These are phyloP conservation scores for Drosophila littoralis DNA, from an alignment of 1,140 invertebrate species.

Conservation along the genomic window DNA sequence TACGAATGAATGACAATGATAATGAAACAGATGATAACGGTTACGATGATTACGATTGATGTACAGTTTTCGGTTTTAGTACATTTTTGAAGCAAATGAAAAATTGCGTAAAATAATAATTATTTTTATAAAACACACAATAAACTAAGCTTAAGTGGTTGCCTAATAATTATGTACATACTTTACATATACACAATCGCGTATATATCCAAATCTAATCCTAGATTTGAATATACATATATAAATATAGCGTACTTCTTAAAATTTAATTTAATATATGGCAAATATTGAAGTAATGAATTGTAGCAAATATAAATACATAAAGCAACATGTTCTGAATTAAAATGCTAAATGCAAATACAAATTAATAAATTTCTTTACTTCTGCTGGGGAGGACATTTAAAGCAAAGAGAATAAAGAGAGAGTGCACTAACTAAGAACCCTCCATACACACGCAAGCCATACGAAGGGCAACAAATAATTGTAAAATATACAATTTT, in stretches of 20 bases:
- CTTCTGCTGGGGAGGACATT: slow-evolving; percentile 24
- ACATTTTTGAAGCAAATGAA: slow-evolving; percentile 59
- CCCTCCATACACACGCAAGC: slow-evolving; percentile 63
- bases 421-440: slow-evolving; percentile 35
- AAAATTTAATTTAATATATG: slow-evolving; percentile 72
- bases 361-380: slow-evolving; percentile 37
- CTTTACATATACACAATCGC: slow-evolving; percentile 47
- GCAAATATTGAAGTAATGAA: slow-evolving; percentile 74
- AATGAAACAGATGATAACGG: slow-evolving; percentile 41
- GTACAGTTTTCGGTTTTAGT: slow-evolving; percentile 76
- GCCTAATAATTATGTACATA: slow-evolving; percentile 80
- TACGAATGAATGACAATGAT: slow-evolving; percentile 62
- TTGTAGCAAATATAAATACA: slow-evolving; percentile 54
- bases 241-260: slow-evolving; percentile 67
- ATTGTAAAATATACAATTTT: slow-evolving; percentile 47
- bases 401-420: slow-evolving; percentile 27
- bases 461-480: slow-evolving; percentile 36
- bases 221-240: slow-evolving; percentile 44
- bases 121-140: slow-evolving; percentile 62
- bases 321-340: slow-evolving; percentile 59
- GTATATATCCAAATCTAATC: slow-evolving; percentile 40
- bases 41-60: slow-evolving; percentile 46
- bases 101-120: slow-evolving; percentile 60
- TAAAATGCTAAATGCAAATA: slow-evolving; percentile 50
- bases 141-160: slow-evolving; percentile 74